Evolutionary conservation across 2,888 invertebrate species (phyloP), one percentile per base, ranked within the genome.

Genomic region (Thysanoteuthis rhombus): DNA sequence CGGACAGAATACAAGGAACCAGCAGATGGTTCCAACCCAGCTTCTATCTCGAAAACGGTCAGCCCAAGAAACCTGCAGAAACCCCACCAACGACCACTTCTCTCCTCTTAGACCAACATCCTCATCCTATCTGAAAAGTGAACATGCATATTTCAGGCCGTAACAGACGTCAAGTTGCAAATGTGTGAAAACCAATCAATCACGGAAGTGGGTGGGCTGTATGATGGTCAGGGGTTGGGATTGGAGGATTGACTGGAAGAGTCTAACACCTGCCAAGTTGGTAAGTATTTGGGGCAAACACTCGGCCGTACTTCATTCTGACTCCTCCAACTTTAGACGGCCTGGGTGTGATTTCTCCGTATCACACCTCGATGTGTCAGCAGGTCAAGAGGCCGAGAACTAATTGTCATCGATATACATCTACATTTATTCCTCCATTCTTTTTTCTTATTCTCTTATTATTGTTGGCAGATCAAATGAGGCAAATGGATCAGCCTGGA

Each of bases 261-360:
- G 75, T 75, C n/a, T 75, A 75, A 75, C 75, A 75, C 75, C 75
- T 75, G 75, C 75, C 75, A 75, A 75, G 75, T 75, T 75, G n/a
- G 19, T 75, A n/a, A 4, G 75, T 75, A 75, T 75, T 75, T 75
- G 36, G 75, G 75, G 75, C 75, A 75, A 75, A 36, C 16, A 75
- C 75, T 16, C 19, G 75, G 75, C 2, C 12, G 4, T 75, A n/a
- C 6, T 52, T 52, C 22, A 52, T 52, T 52, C 75, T 75, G n/a
- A 75, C 12, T 75, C 75, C 12, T 75, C 75, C 75, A 75, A 75
- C 75, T 75, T 75, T 75, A 75, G 75, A 12, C 12, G 75, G n/a
- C 16, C n/a, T 36, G 75, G 36, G 75, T 75, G 75, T 16, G 75
- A 75, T 75, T 75, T 75, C 19, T n/a, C 10, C n/a, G 75, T 19